phyloP scores from a whole-genome alignment of 2,888 invertebrate species.

The Nasonovia ribisnigri region DNA sequence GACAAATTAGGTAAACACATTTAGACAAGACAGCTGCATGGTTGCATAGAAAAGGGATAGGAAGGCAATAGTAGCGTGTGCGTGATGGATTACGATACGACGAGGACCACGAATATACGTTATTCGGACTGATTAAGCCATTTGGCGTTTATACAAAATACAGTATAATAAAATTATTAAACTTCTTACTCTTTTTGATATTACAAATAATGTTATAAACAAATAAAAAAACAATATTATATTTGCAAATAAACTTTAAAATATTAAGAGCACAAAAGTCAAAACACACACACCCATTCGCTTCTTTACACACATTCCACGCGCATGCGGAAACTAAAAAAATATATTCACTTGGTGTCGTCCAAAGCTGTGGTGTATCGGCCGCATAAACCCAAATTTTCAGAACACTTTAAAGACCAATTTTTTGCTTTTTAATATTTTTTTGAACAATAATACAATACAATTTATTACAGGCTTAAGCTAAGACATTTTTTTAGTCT shows the following conservation, averaged over 20 bases:
- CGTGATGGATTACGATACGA: not conserved
- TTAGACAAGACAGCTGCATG: not conserved
- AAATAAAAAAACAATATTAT: not conserved
- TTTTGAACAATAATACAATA: not conserved
- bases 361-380: not conserved
- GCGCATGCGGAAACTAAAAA: not conserved
- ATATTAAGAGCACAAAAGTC: not conserved
- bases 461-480: not conserved
- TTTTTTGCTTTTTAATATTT: not conserved
- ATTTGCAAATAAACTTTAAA: not conserved
- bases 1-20: constrained; percentile 20
- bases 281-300: not conserved
- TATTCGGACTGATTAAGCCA: not conserved
- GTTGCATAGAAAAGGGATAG: not conserved
- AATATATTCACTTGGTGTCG: not conserved
- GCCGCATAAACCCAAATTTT: not conserved
- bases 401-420: not conserved
- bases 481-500: not conserved
- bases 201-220: not conserved
- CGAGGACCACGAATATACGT: not conserved
- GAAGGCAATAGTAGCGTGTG: not conserved
- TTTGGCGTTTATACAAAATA: not conserved
- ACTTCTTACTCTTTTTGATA: not conserved
- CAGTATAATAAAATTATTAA: not conserved
- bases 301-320: not conserved